Base-by-base conservation (phyloP, 2,113 vertebrate species). In the Gobius niger region DNA sequence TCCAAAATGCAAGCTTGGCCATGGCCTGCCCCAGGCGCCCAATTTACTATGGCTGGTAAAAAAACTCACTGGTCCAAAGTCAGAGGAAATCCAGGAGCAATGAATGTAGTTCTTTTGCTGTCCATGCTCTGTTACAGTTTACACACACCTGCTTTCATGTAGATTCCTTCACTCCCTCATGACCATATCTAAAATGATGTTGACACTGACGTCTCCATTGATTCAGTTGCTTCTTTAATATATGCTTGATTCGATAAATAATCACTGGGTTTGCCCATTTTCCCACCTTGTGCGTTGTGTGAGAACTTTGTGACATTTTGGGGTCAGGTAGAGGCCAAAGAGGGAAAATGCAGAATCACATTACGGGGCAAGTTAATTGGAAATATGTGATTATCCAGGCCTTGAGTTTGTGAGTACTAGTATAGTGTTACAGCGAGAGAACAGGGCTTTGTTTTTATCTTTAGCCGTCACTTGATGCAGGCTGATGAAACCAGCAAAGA, bases 401-500 rank as follows among this genome's bases (percentile, higher is more conserved):
- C 77, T 75, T 86, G 62, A 78, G 72, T 81, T 53, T 66, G 73
- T 77, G 47, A 65, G 72, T 24, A 5, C 61, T 84, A 75, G 84
- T 89, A 84, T 84, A 75, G 84, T 89, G 85, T 89, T 84, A 88
- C 78, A 68, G 81, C 63, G 62, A 80, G 82, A 83, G 82, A 87
- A 87, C 68, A 79, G 82, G 79, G 80, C 85, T 88, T 89, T 91
- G 83, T 92, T 91, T 83, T 68, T 40, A 76, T 42, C 75, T 77
- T 76, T 73, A 68, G 81, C 80, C 85, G 84, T 91, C 87, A 88
- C 89, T 89, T 86, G 84, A 90, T 89, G 83, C 83, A 71, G 85
- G 85, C 90, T 93, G 92, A 92, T 92, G 91, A 92, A 93, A 93
- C 82, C 71, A 75, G 77, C 83, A 87, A 87, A 88, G 86, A 90